Evolutionary conservation across 2,888 invertebrate genomes (phyloP).

Genomic region (Nomada lathburiana): DNA sequence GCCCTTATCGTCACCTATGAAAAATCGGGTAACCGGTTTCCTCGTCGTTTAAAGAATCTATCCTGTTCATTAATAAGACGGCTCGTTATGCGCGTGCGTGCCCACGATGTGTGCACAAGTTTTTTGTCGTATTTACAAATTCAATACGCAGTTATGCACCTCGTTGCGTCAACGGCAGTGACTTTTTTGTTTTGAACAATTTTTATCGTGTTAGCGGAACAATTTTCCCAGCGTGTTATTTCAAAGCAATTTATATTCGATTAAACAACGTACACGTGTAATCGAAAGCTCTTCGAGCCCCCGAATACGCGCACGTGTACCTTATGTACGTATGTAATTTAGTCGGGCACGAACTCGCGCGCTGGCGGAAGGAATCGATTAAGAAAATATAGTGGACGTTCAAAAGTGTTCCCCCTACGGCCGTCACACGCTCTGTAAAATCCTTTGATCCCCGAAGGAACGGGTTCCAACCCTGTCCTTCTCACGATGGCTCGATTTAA

Average conservation of each 20-base stretch:
- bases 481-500: slow-evolving; percentile 29
- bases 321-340: not conserved
- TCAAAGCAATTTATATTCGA: not conserved
- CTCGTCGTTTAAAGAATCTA: slow-evolving; percentile 32
- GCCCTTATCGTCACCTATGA: slow-evolving; percentile 58
- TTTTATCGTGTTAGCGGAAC: not conserved
- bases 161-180: not conserved
- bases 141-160: too few species aligned
- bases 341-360: not conserved
- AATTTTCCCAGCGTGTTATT: not conserved
- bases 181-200: not conserved
- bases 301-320: not conserved
- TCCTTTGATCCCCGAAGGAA: slow-evolving; percentile 25
- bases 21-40: slow-evolving; percentile 64
- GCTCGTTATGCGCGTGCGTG: slow-evolving; percentile 43
- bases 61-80: slow-evolving; percentile 54
- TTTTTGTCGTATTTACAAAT: not conserved
- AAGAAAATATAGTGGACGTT: not conserved
- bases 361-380: slow-evolving; percentile 11
- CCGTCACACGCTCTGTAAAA: slow-evolving; percentile 15
- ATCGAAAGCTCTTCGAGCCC: not conserved
- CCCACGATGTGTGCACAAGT: not conserved
- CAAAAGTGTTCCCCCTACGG: not conserved
- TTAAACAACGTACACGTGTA: not conserved
- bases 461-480: not conserved